Evolutionary conservation across 2,113 vertebrate genomes (phyloP), one percentile per base, ranked within the genome.

Genomic region (Rhinopomastus cyanomelas): DNA sequence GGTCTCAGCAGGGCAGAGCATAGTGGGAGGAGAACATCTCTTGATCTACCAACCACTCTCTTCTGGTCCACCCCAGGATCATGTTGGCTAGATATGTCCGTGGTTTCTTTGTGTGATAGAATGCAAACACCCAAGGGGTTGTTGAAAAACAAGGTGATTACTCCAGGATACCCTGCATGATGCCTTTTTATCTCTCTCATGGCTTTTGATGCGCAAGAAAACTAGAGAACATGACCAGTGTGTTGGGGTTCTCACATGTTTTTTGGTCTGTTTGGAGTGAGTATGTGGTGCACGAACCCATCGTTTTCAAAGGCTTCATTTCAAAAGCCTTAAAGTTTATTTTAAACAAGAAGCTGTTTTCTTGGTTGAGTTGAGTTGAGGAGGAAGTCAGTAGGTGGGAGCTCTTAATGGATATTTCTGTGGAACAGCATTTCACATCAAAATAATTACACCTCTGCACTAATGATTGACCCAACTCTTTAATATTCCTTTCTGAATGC

Each of bases 401-500:
- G 23, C 11, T 75, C 22, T n/a, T 42, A 34, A 30, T 79, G 66
- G 46, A n/a, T 12, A 55, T 81, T 87, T 44, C 26, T 62, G 46
- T 22, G 30, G 60, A 92, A 51, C 5, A 64, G 19, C 61, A 81
- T 86, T 94, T 87, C 39, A 14, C 59, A 90, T 23, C 29, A 68
- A 91, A 90, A 93, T 90, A 95, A 86, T 92, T 86, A 26, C 61
- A 27, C 48, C 75, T 78, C 18, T 59, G 0, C 59, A 65, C 88
- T 91, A 87, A 90, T 59, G 88, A 90, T 91, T 84, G 86, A 66
- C 36, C 22, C 20, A 55, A 25, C 15, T 69, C 68, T 90, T 91
- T 78, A 80, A 69, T 86, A 61, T 67, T 86, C 86, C 46, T 69
- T 81, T 81, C 92, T 76, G 92, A 90, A 88, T 62, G 62, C 55